Conservation (phyloP, 2,888 invertebrate genomes). For the Mycalesis mineus region DNA sequence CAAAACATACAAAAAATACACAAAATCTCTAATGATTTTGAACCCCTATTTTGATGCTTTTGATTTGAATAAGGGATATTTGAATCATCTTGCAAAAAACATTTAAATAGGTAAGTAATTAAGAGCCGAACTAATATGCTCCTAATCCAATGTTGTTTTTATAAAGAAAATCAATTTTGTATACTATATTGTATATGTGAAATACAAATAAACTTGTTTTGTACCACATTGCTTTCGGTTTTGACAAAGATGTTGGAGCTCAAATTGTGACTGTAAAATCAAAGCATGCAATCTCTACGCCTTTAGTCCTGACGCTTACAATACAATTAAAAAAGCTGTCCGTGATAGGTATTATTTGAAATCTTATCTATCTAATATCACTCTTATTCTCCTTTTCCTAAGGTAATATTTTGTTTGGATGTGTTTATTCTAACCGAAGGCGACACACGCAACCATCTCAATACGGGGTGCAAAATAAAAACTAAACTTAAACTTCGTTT, state of each 20-base stretch:
- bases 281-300: constrained; percentile 74
- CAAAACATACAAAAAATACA: too few relatives aligned
- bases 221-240: constrained; percentile 19
- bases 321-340: constrained; percentile 74
- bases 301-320: constrained; percentile 72
- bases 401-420: constrained; percentile 35
- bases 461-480: constrained; percentile 71
- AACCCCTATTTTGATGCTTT: too few relatives aligned
- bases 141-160: too few relatives aligned
- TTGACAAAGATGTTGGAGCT: constrained; percentile 28
- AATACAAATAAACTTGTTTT: neutral
- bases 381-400: constrained; percentile 38
- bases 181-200: neutral
- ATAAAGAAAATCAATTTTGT: too few relatives aligned
- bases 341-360: constrained; percentile 34
- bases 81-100: too few relatives aligned
- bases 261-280: constrained; percentile 52
- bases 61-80: too few relatives aligned
- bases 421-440: constrained; percentile 41
- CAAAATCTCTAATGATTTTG: too few relatives aligned
- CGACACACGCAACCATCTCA: constrained; percentile 65
- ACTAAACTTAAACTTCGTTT: constrained; percentile 73
- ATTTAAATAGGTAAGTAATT: too few relatives aligned
- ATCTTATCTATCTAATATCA: constrained; percentile 28
- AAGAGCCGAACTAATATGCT: too few relatives aligned